A percentile compares a stretch with the other conserved stretches of the same genome.
These are phyloP conservation scores for Peromyscus melanophrys DNA, from an alignment of 2,797 vertebrate genomes.

Conservation along the genomic window DNA sequence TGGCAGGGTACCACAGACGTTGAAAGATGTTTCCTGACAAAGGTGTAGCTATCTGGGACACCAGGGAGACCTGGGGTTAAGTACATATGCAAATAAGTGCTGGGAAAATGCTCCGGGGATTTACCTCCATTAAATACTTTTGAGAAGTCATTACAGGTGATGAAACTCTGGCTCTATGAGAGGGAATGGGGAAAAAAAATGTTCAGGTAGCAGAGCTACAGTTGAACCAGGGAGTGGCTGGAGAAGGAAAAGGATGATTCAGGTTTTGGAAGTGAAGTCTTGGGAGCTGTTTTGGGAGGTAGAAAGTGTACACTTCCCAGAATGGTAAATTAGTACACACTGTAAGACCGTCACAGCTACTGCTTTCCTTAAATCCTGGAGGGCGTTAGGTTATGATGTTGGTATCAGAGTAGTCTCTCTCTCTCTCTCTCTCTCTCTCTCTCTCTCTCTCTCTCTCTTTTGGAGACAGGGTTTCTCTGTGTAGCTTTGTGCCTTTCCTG, in stretches of 20 bases:
- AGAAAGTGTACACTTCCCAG: background rate
- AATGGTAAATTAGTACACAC: background rate
- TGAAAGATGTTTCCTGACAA: slow-evolving; percentile 18
- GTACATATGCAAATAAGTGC: slow-evolving; percentile 69
- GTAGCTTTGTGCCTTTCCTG: too few relatives aligned
- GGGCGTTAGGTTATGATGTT: background rate
- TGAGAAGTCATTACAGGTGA: slow-evolving; percentile 78
- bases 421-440: background rate
- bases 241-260: background rate
- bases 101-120: slow-evolving; percentile 77
- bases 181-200: slow-evolving; percentile 47
- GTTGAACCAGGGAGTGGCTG: background rate
- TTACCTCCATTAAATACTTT: slow-evolving; percentile 71
- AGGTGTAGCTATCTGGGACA: slow-evolving; percentile 42
- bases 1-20: background rate
- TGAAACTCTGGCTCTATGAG: slow-evolving; percentile 73
- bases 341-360: background rate
- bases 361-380: background rate
- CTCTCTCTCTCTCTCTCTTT: too few relatives aligned
- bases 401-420: background rate
- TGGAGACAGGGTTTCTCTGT: too few relatives aligned
- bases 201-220: background rate
- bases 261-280: slow-evolving; percentile 57
- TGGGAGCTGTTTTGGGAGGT: background rate
- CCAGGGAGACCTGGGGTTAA: slow-evolving; percentile 57